These are phyloP conservation scores for Lepisosteus oculatus DNA, from an alignment of 2,113 vertebrate genomes.

Conservation along the genomic window DNA sequence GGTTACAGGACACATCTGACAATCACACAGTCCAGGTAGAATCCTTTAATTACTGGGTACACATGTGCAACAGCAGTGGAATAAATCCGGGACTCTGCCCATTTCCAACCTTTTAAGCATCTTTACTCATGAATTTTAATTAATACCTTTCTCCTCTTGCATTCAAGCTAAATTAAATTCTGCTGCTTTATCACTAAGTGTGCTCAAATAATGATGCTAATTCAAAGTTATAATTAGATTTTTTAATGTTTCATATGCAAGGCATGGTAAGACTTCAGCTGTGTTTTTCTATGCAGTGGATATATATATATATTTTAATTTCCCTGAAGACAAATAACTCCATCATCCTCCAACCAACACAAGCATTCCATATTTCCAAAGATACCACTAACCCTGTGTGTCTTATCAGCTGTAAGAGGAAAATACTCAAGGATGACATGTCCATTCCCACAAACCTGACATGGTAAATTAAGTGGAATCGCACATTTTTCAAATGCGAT, in stretches of 20 bases:
- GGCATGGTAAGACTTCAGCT: conserved; percentile 8
- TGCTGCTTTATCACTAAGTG: conserved; percentile 2
- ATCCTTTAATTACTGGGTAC: not conserved
- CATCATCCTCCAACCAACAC: conserved; percentile 1
- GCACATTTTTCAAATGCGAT: too few species aligned
- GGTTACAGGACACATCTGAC: too few species aligned
- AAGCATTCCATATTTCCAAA: too few species aligned
- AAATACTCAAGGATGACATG: conserved; percentile 25
- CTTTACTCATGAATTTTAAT: conserved; percentile 32
- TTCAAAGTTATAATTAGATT: conserved; percentile 35
- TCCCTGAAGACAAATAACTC: conserved; percentile 18
- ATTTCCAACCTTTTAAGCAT: not conserved
- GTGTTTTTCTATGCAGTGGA: conserved; percentile 30
- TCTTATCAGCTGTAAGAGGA: conserved; percentile 25
- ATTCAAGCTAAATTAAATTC: conserved; percentile 37
- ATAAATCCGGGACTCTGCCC: not conserved
- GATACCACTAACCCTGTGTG: conserved; percentile 11
- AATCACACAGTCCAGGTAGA: not conserved
- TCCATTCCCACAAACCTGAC: conserved; percentile 16
- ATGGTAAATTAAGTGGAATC: not conserved
- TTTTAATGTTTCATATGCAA: conserved; percentile 19
- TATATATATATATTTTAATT: conserved; percentile 23
- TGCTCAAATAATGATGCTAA: conserved; percentile 25
- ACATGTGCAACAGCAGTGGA: not conserved
- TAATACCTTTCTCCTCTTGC: conserved; percentile 30